Evolutionary conservation across 2,888 invertebrate genomes (phyloP).

Genomic region (Sphinx pinastri): DNA sequence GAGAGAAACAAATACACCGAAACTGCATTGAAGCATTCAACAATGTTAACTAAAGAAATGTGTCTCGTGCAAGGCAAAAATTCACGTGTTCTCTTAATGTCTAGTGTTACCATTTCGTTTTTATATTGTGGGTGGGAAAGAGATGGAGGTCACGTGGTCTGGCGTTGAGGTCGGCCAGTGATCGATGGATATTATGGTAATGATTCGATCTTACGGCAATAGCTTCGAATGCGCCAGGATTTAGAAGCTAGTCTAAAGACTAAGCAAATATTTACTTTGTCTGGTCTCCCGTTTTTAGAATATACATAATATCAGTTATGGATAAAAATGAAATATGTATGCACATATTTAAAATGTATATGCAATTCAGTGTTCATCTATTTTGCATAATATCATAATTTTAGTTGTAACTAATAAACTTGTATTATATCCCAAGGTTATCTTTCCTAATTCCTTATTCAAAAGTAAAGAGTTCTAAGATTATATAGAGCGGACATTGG

Average conservation of each 20-base stretch:
- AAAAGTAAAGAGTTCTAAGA: too few relatives aligned
- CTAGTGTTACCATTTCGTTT: neutral
- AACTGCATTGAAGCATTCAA: constrained; percentile 13
- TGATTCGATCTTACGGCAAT: neutral
- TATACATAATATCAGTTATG: too few relatives aligned
- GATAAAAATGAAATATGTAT: too few relatives aligned
- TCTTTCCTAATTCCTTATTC: too few relatives aligned
- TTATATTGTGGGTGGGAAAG: neutral
- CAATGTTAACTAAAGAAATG: constrained; percentile 9
- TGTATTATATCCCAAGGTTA: too few relatives aligned
- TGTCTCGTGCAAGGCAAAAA: constrained; percentile 3
- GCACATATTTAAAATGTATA: too few relatives aligned
- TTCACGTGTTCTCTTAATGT: constrained; percentile 13
- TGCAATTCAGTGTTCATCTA: too few relatives aligned
- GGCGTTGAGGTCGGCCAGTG: neutral
- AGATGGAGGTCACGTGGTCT: neutral
- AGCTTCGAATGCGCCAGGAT: neutral
- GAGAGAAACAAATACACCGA: neutral
- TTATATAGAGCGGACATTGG: too few relatives aligned
- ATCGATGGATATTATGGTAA: constrained; percentile 13
- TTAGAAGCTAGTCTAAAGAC: neutral
- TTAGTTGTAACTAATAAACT: too few relatives aligned
- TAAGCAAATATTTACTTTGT: too few relatives aligned
- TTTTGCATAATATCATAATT: neutral
- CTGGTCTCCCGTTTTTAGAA: too few relatives aligned